phyloP scores from a whole-genome alignment of 2,888 invertebrate species.

The Eupithecia centaureata region DNA sequence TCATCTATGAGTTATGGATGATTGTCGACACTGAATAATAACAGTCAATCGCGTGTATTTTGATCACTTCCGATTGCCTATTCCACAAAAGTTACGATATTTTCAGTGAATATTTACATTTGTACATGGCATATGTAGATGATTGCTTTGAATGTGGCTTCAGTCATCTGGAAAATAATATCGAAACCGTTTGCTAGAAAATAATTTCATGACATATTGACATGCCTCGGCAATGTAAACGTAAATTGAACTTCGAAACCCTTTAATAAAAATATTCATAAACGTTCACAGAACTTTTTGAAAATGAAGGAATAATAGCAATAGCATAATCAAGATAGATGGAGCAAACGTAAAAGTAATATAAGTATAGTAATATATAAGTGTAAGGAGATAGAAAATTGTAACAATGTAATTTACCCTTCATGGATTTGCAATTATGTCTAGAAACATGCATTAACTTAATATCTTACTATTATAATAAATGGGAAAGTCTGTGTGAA shows the following conservation, averaged over 20 bases:
- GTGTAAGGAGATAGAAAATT: too few species aligned
- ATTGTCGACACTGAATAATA: neutral
- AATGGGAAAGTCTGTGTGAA: too few species aligned
- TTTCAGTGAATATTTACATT: neutral
- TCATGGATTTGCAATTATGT: too few species aligned
- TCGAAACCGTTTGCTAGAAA: conserved; percentile 24
- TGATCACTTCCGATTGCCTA: conserved; percentile 10
- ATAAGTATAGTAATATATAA: too few species aligned
- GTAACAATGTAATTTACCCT: too few species aligned
- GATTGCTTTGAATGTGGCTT: conserved; percentile 29
- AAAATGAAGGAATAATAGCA: neutral
- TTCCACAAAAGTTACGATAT: conserved; percentile 2
- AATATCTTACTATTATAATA: too few species aligned
- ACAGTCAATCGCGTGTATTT: neutral
- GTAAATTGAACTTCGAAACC: conserved; percentile 15
- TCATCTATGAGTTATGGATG: conserved; percentile 3
- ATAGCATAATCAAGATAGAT: neutral
- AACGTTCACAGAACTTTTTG: too few species aligned
- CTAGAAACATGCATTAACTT: too few species aligned
- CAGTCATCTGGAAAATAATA: conserved; percentile 28
- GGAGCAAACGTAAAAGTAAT: too few species aligned
- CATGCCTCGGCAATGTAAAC: conserved; percentile 20
- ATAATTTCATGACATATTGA: conserved; percentile 25
- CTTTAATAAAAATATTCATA: neutral
- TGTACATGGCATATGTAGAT: conserved; percentile 20